Percentiles rank a stretch among this genome's conserved stretches.
These are phyloP conservation scores for Maniola jurtina DNA, from an alignment of 1,140 invertebrate species.

Conservation along the genomic window DNA sequence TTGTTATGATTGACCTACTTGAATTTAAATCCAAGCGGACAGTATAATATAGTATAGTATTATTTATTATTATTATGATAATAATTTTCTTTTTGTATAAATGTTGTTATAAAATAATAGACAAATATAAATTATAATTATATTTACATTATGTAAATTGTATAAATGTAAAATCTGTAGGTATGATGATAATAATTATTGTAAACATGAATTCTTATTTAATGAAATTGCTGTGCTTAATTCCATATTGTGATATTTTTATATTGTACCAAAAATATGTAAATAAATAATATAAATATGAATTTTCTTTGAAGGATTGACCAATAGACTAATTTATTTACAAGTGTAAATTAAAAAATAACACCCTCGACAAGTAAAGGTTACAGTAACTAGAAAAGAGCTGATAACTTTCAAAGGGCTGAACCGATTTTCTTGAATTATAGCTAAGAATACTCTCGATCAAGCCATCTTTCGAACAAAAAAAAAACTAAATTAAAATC, in stretches of 20 bases:
- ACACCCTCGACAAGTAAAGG: too few relatives aligned
- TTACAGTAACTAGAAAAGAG: too few relatives aligned
- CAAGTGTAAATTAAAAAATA: too few relatives aligned
- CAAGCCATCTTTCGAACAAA: too few relatives aligned
- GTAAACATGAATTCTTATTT: neutral
- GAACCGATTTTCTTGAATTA: too few relatives aligned
- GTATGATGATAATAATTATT: neutral
- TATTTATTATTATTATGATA: neutral
- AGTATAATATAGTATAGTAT: neutral
- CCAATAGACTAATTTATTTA: neutral
- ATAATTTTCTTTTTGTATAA: neutral
- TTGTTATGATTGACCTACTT: neutral
- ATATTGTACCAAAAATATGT: slow-evolving; percentile 25
- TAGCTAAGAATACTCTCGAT: too few relatives aligned
- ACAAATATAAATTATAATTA: neutral
- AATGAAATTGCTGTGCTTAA: slow-evolving; percentile 1
- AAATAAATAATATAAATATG: slow-evolving; percentile 20
- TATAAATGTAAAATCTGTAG: neutral
- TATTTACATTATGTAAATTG: neutral
- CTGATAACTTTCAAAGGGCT: too few relatives aligned
- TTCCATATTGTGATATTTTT: slow-evolving; percentile 45
- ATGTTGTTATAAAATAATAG: slow-evolving; percentile 1
- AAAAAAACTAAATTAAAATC: too few relatives aligned
- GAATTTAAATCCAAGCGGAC: neutral
- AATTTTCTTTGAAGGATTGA: neutral